Evolutionary conservation across 2,113 vertebrate species (phyloP).

Genomic region (Epinephelus lanceolatus): DNA sequence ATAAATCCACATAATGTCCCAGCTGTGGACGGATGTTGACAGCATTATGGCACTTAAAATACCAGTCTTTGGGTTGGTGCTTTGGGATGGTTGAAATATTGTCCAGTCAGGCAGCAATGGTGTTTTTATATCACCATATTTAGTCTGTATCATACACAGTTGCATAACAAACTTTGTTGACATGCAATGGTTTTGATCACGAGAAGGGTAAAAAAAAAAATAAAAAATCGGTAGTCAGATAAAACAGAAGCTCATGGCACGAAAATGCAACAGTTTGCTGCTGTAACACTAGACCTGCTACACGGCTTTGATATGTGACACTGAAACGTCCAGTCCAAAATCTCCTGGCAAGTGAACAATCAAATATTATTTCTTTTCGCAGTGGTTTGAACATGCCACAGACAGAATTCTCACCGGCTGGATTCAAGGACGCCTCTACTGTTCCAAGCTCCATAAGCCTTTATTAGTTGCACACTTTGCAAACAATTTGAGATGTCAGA

Average conservation of each 20-base stretch:
- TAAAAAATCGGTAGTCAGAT: conserved; percentile 32
- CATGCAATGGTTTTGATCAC: conserved; percentile 47
- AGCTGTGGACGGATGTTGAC: conserved; percentile 45
- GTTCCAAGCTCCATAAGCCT: conserved; percentile 29
- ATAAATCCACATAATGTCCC: conserved; percentile 51
- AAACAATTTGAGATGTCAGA: conserved; percentile 61
- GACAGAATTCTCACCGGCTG: conserved; percentile 62
- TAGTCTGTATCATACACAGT: conserved; percentile 37
- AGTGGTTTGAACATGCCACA: conserved; percentile 79
- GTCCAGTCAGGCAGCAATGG: neutral
- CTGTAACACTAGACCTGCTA: conserved; percentile 64
- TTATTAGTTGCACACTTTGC: conserved; percentile 66
- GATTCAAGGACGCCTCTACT: conserved; percentile 61
- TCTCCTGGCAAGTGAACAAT: conserved; percentile 83
- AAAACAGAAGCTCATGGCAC: conserved; percentile 53
- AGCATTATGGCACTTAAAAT: conserved; percentile 56
- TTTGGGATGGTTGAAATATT: conserved; percentile 35
- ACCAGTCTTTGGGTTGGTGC: conserved; percentile 36
- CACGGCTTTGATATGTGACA: conserved; percentile 84
- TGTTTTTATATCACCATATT: conserved; percentile 46
- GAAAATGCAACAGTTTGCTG: conserved; percentile 57
- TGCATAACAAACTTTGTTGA: conserved; percentile 40
- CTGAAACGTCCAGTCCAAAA: conserved; percentile 70
- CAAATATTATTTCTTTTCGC: conserved; percentile 62
- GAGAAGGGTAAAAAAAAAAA: neutral